Base-by-base conservation (phyloP, 23 tunicate genomes). In the Phallusia fumigata region DNA sequence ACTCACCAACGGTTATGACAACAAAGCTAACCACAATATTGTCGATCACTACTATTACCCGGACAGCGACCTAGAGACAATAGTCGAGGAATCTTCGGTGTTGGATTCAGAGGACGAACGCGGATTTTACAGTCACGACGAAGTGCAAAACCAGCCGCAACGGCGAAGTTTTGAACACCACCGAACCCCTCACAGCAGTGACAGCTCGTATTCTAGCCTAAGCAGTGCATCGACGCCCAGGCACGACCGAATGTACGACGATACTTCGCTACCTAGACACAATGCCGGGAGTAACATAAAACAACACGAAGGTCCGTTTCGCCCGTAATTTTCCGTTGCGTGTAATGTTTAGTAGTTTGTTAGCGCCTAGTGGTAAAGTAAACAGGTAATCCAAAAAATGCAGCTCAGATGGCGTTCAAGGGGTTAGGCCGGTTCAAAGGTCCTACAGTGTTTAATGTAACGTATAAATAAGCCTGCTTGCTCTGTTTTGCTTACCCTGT, bases 1-100 rank as follows among this genome's bases (percentile, higher is more conserved):
- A 21, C 69, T 58, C 13, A 24, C 69, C 69, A 58, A 58, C 69
- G 69, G 69, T 13, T 58, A 58, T 58, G 69, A 58, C 69, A 58
- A 58, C 69, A 58, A 58, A 21, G 69, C 28, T 1, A 58, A 58
- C 69, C 69, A 58, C 69, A 58, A 76, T 53, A 32, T 87, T 35
- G 86, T 81, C n/a, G 86, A 87, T 76, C 82, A 87, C 76, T 87
- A 87, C 53, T 94, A 89, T 83, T 89, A 84, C 78, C 90, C 92
- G 64, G 98, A 94, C 75, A 89, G 95, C 44, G 98, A 94, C 80
- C 82, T 94, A 36, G 98, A 94, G 72, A 94, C 98, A 19, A 94
- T 94, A 33, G 87, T 69, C 53, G 98, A 94, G 51, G 98, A 94
- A 81, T 93, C 98, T 11, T 93, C 98, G 0, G 90, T 93, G 18